phyloP scores from a whole-genome alignment of 2,888 invertebrate species.

The Pandemis heparana region DNA sequence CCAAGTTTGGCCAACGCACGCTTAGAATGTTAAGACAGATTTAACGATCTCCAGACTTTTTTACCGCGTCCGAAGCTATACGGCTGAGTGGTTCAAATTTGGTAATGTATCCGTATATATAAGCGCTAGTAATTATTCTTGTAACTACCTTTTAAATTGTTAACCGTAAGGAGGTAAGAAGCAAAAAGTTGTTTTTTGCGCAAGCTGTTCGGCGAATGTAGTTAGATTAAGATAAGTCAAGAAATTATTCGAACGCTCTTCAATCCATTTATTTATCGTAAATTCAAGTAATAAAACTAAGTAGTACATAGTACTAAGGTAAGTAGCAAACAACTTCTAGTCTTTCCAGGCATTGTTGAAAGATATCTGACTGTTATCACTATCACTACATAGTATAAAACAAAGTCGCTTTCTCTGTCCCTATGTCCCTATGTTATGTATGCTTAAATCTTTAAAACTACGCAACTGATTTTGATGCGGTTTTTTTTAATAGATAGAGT shows the following conservation, averaged over 20 bases:
- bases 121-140: conserved; percentile 3
- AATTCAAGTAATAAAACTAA: neutral
- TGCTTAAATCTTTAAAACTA: too few relatives aligned
- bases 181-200: conserved; percentile 1
- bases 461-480: too few relatives aligned
- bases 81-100: neutral
- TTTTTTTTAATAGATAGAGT: too few relatives aligned
- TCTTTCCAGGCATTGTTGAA: neutral
- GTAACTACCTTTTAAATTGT: conserved; percentile 1
- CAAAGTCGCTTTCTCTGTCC: too few relatives aligned
- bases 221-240: too few relatives aligned
- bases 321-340: neutral
- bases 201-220: neutral
- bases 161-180: neutral
- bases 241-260: too few relatives aligned
- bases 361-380: neutral
- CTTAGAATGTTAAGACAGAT: conserved; percentile 29
- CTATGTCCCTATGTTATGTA: too few relatives aligned
- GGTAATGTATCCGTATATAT: conserved; percentile 8
- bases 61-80: neutral
- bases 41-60: conserved; percentile 17
- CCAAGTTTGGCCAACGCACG: conserved; percentile 28
- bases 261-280: too few relatives aligned
- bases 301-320: too few relatives aligned
- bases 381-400: too few relatives aligned